phyloP scores from a whole-genome alignment of 2,797 vertebrate genomes.

The Rhynchotus rufescens region DNA sequence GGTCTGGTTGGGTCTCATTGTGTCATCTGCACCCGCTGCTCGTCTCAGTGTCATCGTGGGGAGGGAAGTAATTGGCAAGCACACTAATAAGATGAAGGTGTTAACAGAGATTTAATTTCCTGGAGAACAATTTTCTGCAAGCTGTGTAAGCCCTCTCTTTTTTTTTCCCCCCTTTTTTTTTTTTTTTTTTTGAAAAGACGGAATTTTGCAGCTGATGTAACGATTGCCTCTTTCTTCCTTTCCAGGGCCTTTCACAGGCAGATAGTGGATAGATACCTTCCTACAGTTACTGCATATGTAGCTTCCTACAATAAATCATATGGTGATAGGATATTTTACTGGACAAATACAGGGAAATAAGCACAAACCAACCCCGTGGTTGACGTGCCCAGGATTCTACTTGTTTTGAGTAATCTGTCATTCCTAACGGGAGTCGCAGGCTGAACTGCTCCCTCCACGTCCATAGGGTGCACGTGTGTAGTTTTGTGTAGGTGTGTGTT shows the following conservation, averaged over 20 bases:
- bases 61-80: slow-evolving; percentile 5
- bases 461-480: background rate
- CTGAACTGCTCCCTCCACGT: background rate
- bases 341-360: background rate
- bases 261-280: background rate
- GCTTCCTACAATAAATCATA: background rate
- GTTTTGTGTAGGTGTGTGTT: background rate
- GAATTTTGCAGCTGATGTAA: background rate
- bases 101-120: slow-evolving; percentile 38
- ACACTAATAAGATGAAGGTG: slow-evolving; percentile 1
- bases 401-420: background rate
- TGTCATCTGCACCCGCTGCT: background rate
- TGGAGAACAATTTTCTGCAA: background rate
- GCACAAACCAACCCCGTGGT: background rate
- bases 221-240: background rate
- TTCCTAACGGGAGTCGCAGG: background rate
- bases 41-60: background rate
- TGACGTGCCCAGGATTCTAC: background rate
- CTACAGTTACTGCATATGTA: background rate
- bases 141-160: background rate
- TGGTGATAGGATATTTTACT: background rate
- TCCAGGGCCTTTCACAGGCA: background rate
- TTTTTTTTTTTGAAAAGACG: background rate
- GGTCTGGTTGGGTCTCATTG: background rate
- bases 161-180: too few species aligned